Base-by-base conservation (phyloP, 2,888 invertebrate genomes). In the Gymnocheta viridis region DNA sequence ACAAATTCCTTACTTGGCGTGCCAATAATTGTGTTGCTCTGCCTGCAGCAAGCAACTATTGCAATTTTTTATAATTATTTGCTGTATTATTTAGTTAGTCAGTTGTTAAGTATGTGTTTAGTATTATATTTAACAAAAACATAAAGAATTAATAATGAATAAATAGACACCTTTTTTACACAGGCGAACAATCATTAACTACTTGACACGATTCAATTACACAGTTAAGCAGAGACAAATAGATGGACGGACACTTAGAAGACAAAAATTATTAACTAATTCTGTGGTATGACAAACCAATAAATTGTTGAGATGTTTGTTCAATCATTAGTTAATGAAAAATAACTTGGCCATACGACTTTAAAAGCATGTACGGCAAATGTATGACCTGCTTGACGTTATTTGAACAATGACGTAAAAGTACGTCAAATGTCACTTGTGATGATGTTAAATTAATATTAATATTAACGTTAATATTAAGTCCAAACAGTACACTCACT, bases 201-300 rank as follows among this genome's bases (percentile, higher is more conserved):
- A 69, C 64, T 58, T 76, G 74, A 27, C 79, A 80, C 70, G 83
- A 80, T 80, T 80, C 69, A 76, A 82, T 76, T 66, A 70, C 10
- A 51, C 58, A 64, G 24, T 67, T 38, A 69, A 41, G 47, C 12
- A 69, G n/a, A 32, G 17, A 67, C 58, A 22, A 60, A 35, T 38
- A 17, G 41, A 47, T 19, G 12, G 29, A 38, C 38, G 19, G 67
- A 51, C 77, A 10, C 41, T n/a, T 49, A 56, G 4, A 66, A 29
- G 27, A 51, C 9, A 81, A 44, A n/a, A n/a, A n/a, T n/a, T n/a
- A 12, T 32, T 7, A 66, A 29, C 6, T 38, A 38, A 35, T 32
- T 60, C 19, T 41, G 35, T 66, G 24, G 51, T 60, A 77, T 77
- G 60, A 73, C 35, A 47, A 67, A 69, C 66, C 49, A 60, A 64